These are phyloP conservation scores for Hermaeophaga mercurialis DNA, from an alignment of 2,888 invertebrate genomes.

Conservation along the genomic window DNA sequence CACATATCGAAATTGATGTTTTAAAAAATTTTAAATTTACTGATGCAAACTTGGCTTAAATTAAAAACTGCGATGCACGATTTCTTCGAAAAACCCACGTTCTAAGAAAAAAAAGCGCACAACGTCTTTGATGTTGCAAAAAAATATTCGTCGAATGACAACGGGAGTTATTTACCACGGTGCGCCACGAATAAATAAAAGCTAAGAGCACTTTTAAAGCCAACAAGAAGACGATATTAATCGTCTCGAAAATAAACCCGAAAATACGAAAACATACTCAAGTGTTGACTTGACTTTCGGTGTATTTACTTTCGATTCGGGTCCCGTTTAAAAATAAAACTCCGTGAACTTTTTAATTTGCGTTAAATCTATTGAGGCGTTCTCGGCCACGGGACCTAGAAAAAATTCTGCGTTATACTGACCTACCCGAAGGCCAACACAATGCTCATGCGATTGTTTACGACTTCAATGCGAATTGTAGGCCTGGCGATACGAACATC, in stretches of 20 bases:
- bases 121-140: conserved; percentile 20
- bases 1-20: too few species aligned
- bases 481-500: neutral
- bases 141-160: conserved; percentile 15
- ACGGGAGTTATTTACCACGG: conserved; percentile 20
- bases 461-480: conserved; percentile 9
- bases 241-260: conserved; percentile 22
- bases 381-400: conserved; percentile 11
- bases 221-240: conserved; percentile 21
- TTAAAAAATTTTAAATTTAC: too few species aligned
- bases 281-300: conserved; percentile 7
- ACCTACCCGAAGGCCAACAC: conserved; percentile 32
- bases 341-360: conserved; percentile 13
- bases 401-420: conserved; percentile 28
- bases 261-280: conserved; percentile 23
- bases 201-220: conserved; percentile 27
- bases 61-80: neutral
- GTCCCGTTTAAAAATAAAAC: conserved; percentile 11
- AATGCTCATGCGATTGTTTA: conserved; percentile 30
- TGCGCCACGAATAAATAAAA: conserved; percentile 25
- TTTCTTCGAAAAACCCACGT: neutral
- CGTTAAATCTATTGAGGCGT: neutral
- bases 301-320: conserved; percentile 8
- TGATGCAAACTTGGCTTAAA: too few species aligned
- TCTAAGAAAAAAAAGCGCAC: neutral